Base-by-base conservation (phyloP, 2,888 invertebrate genomes). In the Tuberolachnus salignus region DNA sequence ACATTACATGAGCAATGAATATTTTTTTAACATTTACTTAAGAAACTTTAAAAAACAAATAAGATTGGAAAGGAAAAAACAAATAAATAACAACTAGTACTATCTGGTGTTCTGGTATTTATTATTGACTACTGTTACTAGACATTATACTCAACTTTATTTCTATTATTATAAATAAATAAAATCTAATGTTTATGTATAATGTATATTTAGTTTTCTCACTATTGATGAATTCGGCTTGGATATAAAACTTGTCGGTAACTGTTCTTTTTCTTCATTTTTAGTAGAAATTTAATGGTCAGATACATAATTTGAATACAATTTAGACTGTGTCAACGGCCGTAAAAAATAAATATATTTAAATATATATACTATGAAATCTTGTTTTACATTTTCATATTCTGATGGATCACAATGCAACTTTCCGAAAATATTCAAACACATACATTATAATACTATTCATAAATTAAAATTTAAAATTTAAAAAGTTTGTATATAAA, bases 361-460 rank as follows among this genome's bases (percentile, higher is more conserved):
- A 34, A 4, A n/a, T n/a, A n/a, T 34, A 6, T 63, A 10, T 78
- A 78, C 78, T 59, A 69, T 78, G 21, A 49, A 69, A 59, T 78
- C 67, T 57, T 69, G n/a, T 23, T 59, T 78, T 49, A 59, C 59
- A 69, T 69, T 69, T 59, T 78, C 69, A 59, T 51, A 78, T 10
- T 78, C 78, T 21, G 59, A 69, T 69, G 78, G 78, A 78, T 69
- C 78, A 23, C 69, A 78, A 1, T 69, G 59, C n/a, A 78, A 51
- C 16, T 78, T 78, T 51, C 78, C 78, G 61, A 78, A 78, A 69
- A 66, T 44, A 21, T 19, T 34, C 34, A 34, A 34, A 34, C 6
- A 34, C 34, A 34, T 34, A 6, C 34, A 34, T 34, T 34, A 34
- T 6, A 6, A 3, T 34, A 34, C 3, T 34, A 34, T 34, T 34